Evolutionary conservation across 92 coral and sea anemone genomes (phyloP).

Genomic region (Palythoa grandiflora): DNA sequence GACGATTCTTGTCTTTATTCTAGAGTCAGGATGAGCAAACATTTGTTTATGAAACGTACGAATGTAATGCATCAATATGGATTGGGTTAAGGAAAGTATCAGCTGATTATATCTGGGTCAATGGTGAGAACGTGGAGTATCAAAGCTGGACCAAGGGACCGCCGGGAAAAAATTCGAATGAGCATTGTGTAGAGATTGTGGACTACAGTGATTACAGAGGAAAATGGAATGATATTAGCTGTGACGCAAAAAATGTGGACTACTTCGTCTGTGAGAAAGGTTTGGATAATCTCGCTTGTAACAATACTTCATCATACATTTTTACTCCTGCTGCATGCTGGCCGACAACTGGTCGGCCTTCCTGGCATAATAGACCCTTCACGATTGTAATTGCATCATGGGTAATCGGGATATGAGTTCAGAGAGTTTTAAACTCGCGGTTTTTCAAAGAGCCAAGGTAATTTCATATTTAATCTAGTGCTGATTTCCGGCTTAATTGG

Average conservation of each 20-base stretch:
- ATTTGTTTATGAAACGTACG: not conserved
- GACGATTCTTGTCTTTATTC: not conserved
- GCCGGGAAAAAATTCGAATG: too few relatives aligned
- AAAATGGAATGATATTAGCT: conserved; percentile 30
- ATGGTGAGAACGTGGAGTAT: conserved; percentile 8
- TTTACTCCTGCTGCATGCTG: too few relatives aligned
- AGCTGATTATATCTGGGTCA: conserved; percentile 36
- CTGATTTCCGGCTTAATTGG: too few relatives aligned
- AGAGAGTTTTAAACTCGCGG: too few relatives aligned
- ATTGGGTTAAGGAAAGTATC: conserved; percentile 35
- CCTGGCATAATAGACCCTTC: too few relatives aligned
- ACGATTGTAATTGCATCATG: too few relatives aligned
- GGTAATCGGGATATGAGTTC: too few relatives aligned
- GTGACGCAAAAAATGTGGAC: not conserved
- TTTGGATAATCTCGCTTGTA: not conserved
- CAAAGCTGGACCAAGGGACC: too few relatives aligned
- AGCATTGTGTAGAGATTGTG: conserved; percentile 32
- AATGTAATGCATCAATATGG: conserved; percentile 12
- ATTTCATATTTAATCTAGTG: too few relatives aligned
- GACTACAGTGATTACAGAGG: not conserved
- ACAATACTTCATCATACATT: too few relatives aligned
- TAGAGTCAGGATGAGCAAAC: conserved; percentile 40
- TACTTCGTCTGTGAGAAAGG: conserved; percentile 42
- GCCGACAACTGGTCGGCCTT: too few relatives aligned
- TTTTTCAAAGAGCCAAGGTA: too few relatives aligned